Conservation (phyloP, 2,113 vertebrate genomes). For the Oncorhynchus mykiss region DNA sequence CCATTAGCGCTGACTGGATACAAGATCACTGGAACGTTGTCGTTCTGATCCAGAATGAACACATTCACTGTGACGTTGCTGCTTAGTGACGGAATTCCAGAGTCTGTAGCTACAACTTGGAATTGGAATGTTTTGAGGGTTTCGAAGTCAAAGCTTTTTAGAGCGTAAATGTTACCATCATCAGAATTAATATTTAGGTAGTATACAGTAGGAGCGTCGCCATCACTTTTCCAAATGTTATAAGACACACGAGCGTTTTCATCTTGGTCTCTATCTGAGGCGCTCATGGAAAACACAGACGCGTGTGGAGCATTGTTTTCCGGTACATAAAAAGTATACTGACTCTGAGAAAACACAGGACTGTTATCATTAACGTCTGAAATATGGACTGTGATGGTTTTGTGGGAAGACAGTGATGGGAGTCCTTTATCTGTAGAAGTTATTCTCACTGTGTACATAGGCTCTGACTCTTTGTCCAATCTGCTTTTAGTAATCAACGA, state of each 20-base stretch:
- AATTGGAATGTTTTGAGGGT: slow-evolving; percentile 50
- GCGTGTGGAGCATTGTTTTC: slow-evolving; percentile 56
- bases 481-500: slow-evolving; percentile 42
- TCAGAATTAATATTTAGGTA: slow-evolving; percentile 55
- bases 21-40: background rate
- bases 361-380: slow-evolving; percentile 68
- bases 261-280: slow-evolving; percentile 51
- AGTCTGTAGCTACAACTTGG: slow-evolving; percentile 38
- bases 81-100: slow-evolving; percentile 28
- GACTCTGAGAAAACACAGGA: slow-evolving; percentile 47
- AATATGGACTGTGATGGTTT: slow-evolving; percentile 41
- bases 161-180: slow-evolving; percentile 34
- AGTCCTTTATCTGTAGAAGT: slow-evolving; percentile 51
- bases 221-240: slow-evolving; percentile 13
- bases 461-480: slow-evolving; percentile 54
- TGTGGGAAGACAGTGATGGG: slow-evolving; percentile 39
- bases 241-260: slow-evolving; percentile 56
- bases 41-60: slow-evolving; percentile 13
- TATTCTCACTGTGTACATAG: slow-evolving; percentile 47
- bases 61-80: slow-evolving; percentile 10
- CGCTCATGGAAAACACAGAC: slow-evolving; percentile 52
- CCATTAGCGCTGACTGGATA: background rate
- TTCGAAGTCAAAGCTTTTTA: slow-evolving; percentile 61
- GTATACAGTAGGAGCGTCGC: background rate
- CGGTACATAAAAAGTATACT: slow-evolving; percentile 45